Evolutionary conservation across 2,113 vertebrate genomes (phyloP).

Genomic region (Motacilla tschutschensis): DNA sequence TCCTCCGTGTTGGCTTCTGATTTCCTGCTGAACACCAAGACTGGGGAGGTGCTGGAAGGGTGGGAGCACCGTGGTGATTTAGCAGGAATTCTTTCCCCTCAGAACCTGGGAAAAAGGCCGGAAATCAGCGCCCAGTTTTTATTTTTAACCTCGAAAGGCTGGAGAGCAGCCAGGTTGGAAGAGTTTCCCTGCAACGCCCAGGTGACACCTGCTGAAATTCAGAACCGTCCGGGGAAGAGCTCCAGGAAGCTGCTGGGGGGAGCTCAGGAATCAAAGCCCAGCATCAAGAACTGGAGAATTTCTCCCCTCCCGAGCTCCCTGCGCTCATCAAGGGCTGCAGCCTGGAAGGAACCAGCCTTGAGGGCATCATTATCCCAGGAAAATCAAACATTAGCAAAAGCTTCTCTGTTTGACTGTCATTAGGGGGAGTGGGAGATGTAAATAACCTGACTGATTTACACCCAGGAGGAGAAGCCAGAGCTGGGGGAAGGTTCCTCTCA

Average conservation of each 20-base stretch:
- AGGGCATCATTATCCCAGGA: slow-evolving; percentile 37
- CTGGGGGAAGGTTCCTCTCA: neutral
- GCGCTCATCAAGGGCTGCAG: slow-evolving; percentile 1
- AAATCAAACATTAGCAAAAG: slow-evolving; percentile 46
- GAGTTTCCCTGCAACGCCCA: neutral
- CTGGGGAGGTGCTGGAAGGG: neutral
- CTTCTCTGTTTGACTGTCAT: slow-evolving; percentile 15
- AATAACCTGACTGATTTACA: slow-evolving; percentile 39
- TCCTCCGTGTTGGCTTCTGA: neutral
- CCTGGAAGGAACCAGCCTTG: neutral
- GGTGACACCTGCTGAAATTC: neutral
- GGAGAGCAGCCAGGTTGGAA: neutral
- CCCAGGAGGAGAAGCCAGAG: neutral
- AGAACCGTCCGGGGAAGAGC: neutral
- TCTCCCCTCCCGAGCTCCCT: neutral
- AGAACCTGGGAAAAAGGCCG: neutral
- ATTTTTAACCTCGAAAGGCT: neutral
- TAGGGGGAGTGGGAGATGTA: slow-evolving; percentile 28
- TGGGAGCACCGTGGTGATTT: neutral
- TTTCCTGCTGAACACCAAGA: neutral
- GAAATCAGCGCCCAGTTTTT: neutral
- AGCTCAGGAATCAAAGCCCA: neutral
- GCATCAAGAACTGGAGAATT: neutral
- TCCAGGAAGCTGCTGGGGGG: neutral
- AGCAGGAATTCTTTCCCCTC: neutral